Evolutionary conservation across 2,113 vertebrate species (phyloP).

Genomic region (Peromyscus maniculatus): DNA sequence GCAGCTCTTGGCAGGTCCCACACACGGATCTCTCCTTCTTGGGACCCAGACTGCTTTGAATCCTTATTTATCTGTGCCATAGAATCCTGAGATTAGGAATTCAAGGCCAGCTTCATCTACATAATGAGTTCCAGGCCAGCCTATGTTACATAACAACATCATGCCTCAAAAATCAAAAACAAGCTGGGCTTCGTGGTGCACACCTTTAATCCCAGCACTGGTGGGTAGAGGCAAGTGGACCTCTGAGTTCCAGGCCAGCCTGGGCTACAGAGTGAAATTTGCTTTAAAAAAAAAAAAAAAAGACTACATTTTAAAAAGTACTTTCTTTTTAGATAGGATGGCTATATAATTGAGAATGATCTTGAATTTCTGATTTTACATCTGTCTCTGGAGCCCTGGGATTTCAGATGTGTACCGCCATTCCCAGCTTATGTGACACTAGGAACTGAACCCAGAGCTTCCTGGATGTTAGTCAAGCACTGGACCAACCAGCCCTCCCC

Average conservation of each 20-base stretch:
- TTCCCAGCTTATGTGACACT: not conserved
- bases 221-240: not conserved
- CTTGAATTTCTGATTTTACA: not conserved
- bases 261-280: not conserved
- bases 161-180: not conserved
- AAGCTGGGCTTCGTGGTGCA: no score
- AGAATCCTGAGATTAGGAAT: constrained; percentile 66
- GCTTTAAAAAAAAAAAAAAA: not conserved
- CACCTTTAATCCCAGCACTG: not conserved
- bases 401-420: not conserved
- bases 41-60: constrained; percentile 64
- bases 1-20: not conserved
- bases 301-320: not conserved
- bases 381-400: not conserved
- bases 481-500: not conserved
- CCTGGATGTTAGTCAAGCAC: not conserved
- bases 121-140: not conserved
- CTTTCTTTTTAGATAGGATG: not conserved
- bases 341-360: not conserved
- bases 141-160: not conserved
- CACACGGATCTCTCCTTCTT: not conserved
- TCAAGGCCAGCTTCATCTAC: not conserved
- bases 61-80: constrained; percentile 62
- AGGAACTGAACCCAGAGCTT: not conserved
- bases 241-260: not conserved